Evolutionary conservation across 2,797 vertebrate species (phyloP), one percentile per base, ranked within the genome.

Genomic region (Neomorphus geoffroyi): DNA sequence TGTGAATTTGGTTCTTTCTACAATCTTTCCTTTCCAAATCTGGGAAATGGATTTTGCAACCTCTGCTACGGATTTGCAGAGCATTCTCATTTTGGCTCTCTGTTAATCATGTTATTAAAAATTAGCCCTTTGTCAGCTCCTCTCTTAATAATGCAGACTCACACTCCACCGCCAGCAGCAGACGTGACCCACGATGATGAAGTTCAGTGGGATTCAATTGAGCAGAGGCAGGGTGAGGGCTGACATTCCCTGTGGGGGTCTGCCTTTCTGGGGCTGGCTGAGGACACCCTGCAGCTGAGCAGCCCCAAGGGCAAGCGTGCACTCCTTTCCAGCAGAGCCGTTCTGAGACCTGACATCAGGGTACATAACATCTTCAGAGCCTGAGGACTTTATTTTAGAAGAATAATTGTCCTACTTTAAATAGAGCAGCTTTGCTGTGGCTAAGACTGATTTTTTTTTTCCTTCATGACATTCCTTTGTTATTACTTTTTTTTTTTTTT

Each of bases 371-470:
- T 75, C 62, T 94, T 70, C 41, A 35, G 57, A 77, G 70, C 18
- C 60, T 12, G 39, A 66, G 43, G 51, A 72, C 88, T 93, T 93
- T 87, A 78, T 73, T 66, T 61, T 56, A 41, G 30, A 45, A 91
- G 37, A 46, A 90, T 74, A 90, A 70, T 88, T 86, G n/a, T 43
- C 60, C 69, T 90, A 66, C 66, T 85, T 93, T 74, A 81, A 77
- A 53, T 41, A 79, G 51, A 78, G 43, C 18, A 69, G 43, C 66
- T 69, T 77, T 70, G 39, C 84, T 80, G 80, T 82, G 28, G 33
- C 69, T 45, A 62, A 74, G 60, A 60, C 50, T 62, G 41, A 50
- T 86, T n/a, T n/a, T 83, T 67, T 30, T 35, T 22, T 24, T 30
- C 2, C 6, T 67, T 30, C 0, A 1, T 72, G 18, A 45, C 32